Conservation (phyloP, 92 coral and sea anemone genomes). For the Porites lobata region DNA sequence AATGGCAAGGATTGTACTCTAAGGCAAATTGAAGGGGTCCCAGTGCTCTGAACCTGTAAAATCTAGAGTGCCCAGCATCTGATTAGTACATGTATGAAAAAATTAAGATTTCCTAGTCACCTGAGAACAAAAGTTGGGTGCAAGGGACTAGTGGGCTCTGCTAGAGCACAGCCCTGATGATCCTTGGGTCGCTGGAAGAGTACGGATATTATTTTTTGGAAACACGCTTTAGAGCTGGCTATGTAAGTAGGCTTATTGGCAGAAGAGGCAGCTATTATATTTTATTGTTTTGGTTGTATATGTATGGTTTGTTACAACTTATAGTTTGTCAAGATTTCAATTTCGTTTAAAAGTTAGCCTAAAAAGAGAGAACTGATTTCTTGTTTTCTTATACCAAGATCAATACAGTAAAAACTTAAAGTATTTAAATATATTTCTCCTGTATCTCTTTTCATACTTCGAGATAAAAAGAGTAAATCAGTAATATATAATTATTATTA, state of each 20-base stretch:
- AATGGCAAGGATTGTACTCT: too few species aligned
- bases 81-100: too few species aligned
- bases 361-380: background rate
- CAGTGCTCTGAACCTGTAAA: too few species aligned
- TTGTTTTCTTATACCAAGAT: background rate
- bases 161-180: too few species aligned
- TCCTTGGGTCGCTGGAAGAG: too few species aligned
- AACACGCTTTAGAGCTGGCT: background rate
- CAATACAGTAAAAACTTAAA: background rate
- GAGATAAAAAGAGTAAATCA: conserved; percentile 7
- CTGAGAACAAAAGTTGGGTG: too few species aligned
- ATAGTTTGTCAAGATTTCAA: background rate
- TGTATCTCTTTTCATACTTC: conserved; percentile 7
- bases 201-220: too few species aligned
- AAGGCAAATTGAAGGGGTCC: too few species aligned
- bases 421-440: background rate
- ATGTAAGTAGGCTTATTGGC: background rate
- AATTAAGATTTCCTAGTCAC: too few species aligned
- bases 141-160: too few species aligned
- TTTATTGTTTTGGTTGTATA: background rate
- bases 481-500: conserved; percentile 27
- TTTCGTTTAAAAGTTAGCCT: background rate
- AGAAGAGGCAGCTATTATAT: background rate
- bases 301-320: background rate
- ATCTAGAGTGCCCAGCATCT: too few species aligned